Evolutionary conservation across 2,113 vertebrate genomes (phyloP).

Genomic region (Heterocephalus glaber): DNA sequence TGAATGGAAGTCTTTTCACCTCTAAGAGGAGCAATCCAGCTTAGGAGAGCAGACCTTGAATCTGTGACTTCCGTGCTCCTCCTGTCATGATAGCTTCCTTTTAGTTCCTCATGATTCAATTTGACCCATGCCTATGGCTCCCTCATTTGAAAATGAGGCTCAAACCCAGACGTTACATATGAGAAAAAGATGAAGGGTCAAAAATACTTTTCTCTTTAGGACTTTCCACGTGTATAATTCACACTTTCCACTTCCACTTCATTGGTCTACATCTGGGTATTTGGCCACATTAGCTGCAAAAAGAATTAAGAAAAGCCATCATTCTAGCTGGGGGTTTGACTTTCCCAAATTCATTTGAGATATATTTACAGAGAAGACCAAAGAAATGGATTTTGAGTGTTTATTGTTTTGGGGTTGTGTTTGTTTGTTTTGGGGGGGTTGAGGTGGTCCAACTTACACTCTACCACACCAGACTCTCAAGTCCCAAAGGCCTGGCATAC

Average conservation of each 20-base stretch:
- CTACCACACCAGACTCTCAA: not conserved
- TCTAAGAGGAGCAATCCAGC: not conserved
- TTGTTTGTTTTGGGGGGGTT: too few relatives aligned
- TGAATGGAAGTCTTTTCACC: not conserved
- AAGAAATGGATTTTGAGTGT: not conserved
- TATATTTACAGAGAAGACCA: not conserved
- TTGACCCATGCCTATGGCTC: not conserved
- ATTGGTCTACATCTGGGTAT: not conserved
- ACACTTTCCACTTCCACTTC: not conserved
- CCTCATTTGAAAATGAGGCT: not conserved
- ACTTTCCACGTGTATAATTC: not conserved
- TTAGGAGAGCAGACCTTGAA: not conserved
- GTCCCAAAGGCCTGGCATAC: not conserved
- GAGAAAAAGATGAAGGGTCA: not conserved
- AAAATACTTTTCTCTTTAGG: not conserved
- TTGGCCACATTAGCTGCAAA: not conserved
- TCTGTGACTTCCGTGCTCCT: not conserved
- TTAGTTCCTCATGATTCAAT: not conserved
- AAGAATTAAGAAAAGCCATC: not conserved
- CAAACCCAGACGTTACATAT: not conserved
- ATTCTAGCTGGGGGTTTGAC: not conserved
- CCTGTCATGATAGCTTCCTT: not conserved
- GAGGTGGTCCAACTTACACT: not conserved
- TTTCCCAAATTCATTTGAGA: not conserved
- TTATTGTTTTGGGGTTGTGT: too few relatives aligned